These are phyloP conservation scores for Pelodiscus sinensis DNA, from an alignment of 2,113 vertebrate genomes.

Conservation along the genomic window DNA sequence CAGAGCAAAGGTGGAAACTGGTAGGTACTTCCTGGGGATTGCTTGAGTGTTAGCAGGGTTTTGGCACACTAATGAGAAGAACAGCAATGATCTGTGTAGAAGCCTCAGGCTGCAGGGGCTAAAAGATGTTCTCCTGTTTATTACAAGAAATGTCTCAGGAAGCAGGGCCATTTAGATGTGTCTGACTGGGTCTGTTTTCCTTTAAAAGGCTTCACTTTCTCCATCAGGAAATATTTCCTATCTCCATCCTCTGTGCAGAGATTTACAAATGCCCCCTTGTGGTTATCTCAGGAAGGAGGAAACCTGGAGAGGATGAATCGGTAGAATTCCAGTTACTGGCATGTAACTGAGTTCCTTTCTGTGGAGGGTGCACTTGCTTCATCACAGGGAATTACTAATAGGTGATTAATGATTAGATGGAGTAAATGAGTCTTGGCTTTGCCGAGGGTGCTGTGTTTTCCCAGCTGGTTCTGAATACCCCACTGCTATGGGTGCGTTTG, in stretches of 20 bases:
- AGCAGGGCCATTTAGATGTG: not conserved
- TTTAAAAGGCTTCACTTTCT: not conserved
- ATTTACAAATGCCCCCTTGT: conserved; percentile 13
- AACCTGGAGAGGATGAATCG: conserved; percentile 9
- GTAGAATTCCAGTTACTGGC: not conserved
- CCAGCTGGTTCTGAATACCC: conserved; percentile 65
- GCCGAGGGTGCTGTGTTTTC: conserved; percentile 61
- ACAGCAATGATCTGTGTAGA: not conserved
- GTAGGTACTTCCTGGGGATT: conserved; percentile 73
- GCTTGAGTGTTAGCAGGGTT: not conserved
- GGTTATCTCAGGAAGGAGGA: not conserved
- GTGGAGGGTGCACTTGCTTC: not conserved
- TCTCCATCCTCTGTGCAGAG: not conserved
- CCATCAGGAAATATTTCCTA: not conserved
- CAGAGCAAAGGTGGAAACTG: conserved; percentile 92
- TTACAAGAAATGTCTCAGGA: not conserved
- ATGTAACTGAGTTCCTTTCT: not conserved
- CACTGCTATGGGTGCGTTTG: conserved; percentile 43
- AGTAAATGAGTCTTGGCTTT: not conserved
- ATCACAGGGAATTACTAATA: conserved; percentile 59
- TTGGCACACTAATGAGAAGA: not conserved
- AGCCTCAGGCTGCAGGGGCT: not conserved
- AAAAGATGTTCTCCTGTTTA: fast-evolving
- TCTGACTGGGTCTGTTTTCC: not conserved
- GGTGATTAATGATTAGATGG: conserved; percentile 50